These are phyloP conservation scores for Petrolisthes manimaculis DNA, from an alignment of 2,888 invertebrate species.

Conservation along the genomic window DNA sequence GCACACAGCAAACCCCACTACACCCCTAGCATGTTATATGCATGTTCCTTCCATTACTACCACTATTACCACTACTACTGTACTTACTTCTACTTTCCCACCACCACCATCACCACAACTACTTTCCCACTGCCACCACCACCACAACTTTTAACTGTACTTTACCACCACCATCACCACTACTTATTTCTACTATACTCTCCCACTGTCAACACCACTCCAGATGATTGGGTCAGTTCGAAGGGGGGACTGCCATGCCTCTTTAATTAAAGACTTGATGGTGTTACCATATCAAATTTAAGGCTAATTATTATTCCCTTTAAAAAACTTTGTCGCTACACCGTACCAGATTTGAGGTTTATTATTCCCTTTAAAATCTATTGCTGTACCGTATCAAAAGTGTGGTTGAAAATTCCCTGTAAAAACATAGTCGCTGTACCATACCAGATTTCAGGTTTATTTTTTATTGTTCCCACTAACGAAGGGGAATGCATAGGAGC, in stretches of 20 bases:
- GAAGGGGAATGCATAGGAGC: constrained; percentile 9
- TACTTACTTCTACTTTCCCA: not conserved
- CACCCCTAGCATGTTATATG: not conserved
- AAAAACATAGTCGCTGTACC: too few relatives aligned
- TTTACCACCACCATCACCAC: constrained; percentile 32
- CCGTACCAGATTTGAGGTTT: too few relatives aligned
- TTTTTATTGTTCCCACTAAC: not conserved
- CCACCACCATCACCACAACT: not conserved
- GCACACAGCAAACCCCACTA: not conserved
- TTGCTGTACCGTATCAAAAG: too few relatives aligned
- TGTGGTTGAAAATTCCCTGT: too few relatives aligned
- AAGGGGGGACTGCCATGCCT: constrained; percentile 38
- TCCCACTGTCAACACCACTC: constrained; percentile 25
- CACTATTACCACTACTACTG: constrained; percentile 4
- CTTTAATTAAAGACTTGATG: not conserved
- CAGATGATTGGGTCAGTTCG: constrained; percentile 55
- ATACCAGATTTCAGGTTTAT: too few relatives aligned
- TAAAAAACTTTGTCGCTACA: too few relatives aligned
- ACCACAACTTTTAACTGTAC: not conserved
- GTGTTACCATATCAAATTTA: too few relatives aligned
- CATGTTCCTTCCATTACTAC: constrained; percentile 2
- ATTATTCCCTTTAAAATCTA: too few relatives aligned
- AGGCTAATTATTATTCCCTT: too few relatives aligned
- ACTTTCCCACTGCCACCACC: not conserved
- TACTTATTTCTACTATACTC: not conserved